Conservation (phyloP, 2,888 invertebrate species). For the Eurytoma adleriae region DNA sequence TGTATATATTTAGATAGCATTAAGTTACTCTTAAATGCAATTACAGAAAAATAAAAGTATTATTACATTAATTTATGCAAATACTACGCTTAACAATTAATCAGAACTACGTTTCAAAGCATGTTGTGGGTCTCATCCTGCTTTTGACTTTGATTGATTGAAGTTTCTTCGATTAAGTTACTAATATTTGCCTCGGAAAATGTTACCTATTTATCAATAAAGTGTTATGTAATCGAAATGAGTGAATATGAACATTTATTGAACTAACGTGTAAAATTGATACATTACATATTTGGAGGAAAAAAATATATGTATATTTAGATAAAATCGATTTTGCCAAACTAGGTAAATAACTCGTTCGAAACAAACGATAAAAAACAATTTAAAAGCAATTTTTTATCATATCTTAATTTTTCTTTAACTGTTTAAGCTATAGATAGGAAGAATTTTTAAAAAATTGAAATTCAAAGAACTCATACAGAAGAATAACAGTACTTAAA, state of each 20-base stretch:
- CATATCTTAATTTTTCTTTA: background rate
- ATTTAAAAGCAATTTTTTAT: background rate
- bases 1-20: too few relatives aligned
- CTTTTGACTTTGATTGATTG: constrained; percentile 27
- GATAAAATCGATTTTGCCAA: too few relatives aligned
- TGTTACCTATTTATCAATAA: constrained; percentile 39
- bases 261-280: background rate
- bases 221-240: background rate
- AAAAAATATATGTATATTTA: too few relatives aligned
- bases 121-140: background rate
- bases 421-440: background rate
- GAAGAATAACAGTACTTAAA: background rate
- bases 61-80: too few relatives aligned
- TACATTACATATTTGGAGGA: too few relatives aligned
- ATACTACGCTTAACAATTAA: too few relatives aligned
- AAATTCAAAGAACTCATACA: background rate
- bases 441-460: background rate
- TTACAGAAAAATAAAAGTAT: too few relatives aligned
- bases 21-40: too few relatives aligned
- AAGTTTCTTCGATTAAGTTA: constrained; percentile 21
- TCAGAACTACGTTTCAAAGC: too few relatives aligned
- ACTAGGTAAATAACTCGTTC: background rate
- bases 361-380: constrained; percentile 1
- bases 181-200: constrained; percentile 15
- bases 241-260: constrained; percentile 5